Evolutionary conservation across 2,888 invertebrate species (phyloP).

Genomic region (Microchrysa polita): DNA sequence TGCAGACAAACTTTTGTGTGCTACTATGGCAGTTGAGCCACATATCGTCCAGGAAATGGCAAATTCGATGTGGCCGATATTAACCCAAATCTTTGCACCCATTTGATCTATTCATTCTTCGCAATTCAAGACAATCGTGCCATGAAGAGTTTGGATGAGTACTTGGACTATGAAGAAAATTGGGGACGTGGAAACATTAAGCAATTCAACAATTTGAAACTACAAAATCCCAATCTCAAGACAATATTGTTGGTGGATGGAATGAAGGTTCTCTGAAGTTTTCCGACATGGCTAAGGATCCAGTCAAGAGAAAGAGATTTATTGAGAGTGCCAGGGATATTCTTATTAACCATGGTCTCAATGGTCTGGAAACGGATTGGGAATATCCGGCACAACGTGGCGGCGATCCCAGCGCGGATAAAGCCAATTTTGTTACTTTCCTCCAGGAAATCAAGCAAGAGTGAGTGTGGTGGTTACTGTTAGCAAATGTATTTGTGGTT

Average conservation of each 20-base stretch:
- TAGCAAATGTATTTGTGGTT: neutral
- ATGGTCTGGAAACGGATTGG: constrained; percentile 72
- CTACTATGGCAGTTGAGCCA: constrained; percentile 82
- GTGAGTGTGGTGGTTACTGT: constrained; percentile 50
- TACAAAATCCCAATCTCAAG: constrained; percentile 62
- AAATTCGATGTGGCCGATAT: constrained; percentile 74
- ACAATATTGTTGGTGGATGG: constrained; percentile 66
- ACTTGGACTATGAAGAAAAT: constrained; percentile 72
- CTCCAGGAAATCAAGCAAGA: constrained; percentile 57
- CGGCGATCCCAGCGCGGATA: constrained; percentile 58
- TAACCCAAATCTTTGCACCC: constrained; percentile 76
- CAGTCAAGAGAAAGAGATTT: constrained; percentile 56
- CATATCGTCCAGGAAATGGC: constrained; percentile 72
- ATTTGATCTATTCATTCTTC: constrained; percentile 78
- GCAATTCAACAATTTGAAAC: constrained; percentile 62
- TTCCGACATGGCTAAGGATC: constrained; percentile 63
- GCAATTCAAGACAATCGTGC: constrained; percentile 69
- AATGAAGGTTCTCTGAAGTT: constrained; percentile 67
- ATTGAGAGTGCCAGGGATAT: constrained; percentile 56
- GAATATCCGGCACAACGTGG: constrained; percentile 69
- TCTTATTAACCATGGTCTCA: constrained; percentile 62
- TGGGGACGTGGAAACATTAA: constrained; percentile 66
- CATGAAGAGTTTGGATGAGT: constrained; percentile 69
- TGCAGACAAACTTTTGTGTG: constrained; percentile 74
- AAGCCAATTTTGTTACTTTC: constrained; percentile 56